Conservation (phyloP, 2,888 invertebrate genomes). For the Silvanus unidentatus region DNA sequence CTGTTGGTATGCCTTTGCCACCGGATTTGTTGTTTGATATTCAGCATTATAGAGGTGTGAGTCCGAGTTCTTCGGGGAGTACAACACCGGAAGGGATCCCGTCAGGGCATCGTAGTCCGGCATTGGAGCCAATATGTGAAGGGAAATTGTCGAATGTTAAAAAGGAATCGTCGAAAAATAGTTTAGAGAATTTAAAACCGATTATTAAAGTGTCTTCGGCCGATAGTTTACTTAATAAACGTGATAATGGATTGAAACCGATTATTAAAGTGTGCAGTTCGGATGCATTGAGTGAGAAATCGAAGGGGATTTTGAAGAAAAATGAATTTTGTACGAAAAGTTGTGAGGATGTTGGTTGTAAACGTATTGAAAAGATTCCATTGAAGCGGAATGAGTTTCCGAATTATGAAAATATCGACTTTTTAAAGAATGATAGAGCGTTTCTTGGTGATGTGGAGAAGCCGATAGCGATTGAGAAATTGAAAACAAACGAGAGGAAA, state of each 20-base stretch:
- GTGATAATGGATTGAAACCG: constrained; percentile 22
- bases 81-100: constrained; percentile 55
- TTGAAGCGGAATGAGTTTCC: constrained; percentile 23
- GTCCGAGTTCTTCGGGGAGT: constrained; percentile 56
- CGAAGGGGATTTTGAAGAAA: constrained; percentile 11
- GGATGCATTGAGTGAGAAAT: constrained; percentile 17
- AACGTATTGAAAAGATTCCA: background rate
- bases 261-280: constrained; percentile 30
- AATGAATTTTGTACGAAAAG: constrained; percentile 28
- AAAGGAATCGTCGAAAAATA: constrained; percentile 16
- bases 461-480: constrained; percentile 25
- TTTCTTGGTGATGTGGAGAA: constrained; percentile 28
- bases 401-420: constrained; percentile 40
- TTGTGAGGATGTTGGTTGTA: constrained; percentile 26
- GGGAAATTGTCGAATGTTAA: constrained; percentile 39
- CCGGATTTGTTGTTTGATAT: constrained; percentile 69
- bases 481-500: constrained; percentile 16
- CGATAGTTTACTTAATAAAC: constrained; percentile 25
- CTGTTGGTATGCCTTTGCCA: constrained; percentile 58
- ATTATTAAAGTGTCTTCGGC: constrained; percentile 33
- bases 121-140: constrained; percentile 53
- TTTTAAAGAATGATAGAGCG: constrained; percentile 37
- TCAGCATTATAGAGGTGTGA: constrained; percentile 58
- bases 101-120: constrained; percentile 45
- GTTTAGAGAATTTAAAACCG: constrained; percentile 29